Percentiles rank a stretch among this genome's conserved stretches.
Evolutionary conservation across 2,113 vertebrate genomes (phyloP).

Genomic region (Gadus chalcogrammus): DNA sequence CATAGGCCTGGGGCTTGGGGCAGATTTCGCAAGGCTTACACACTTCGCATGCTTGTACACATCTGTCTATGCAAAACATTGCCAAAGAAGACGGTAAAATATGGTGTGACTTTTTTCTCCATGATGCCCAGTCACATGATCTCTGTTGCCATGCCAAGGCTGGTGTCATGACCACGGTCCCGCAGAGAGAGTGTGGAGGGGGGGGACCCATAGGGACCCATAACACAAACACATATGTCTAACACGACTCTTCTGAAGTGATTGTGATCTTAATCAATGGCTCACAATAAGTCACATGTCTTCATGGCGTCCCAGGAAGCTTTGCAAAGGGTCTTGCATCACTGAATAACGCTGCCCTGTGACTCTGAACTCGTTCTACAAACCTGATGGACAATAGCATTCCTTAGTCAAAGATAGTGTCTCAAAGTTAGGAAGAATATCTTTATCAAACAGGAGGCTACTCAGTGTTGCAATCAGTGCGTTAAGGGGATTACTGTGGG

Average conservation of each 20-base stretch:
- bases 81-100: too few species aligned
- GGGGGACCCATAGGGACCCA: background rate
- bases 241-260: background rate
- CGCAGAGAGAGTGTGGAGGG: conserved; percentile 17
- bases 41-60: background rate
- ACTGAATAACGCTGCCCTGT: too few species aligned
- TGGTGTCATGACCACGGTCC: conserved; percentile 37
- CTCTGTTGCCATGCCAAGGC: conserved; percentile 44
- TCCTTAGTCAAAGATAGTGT: too few species aligned
- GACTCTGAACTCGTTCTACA: too few species aligned
- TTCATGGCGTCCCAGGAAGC: background rate
- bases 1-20: conserved; percentile 33
- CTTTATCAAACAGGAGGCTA: too few species aligned
- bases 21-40: background rate
- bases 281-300: too few species aligned
- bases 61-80: too few species aligned
- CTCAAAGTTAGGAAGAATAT: too few species aligned
- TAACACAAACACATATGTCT: background rate
- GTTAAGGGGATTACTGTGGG: too few species aligned
- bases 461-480: too few species aligned
- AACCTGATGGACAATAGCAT: too few species aligned
- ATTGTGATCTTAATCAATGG: background rate
- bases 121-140: conserved; percentile 46
- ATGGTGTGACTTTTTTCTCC: background rate
- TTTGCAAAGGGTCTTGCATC: too few species aligned